Conservation (phyloP, 1,140 invertebrate genomes). For the Pseudachorutes palmiensis region DNA sequence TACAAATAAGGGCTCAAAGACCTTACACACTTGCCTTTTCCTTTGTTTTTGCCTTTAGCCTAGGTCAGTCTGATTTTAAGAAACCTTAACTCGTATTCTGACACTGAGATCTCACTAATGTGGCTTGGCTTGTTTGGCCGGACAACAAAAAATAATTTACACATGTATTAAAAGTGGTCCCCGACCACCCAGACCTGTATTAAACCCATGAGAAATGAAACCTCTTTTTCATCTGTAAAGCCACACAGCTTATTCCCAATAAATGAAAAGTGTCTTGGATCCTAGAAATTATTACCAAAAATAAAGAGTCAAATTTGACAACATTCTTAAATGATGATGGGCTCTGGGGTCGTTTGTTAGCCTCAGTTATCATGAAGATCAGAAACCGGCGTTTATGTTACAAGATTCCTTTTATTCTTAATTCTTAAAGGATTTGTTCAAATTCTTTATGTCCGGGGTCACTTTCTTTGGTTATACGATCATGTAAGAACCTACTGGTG, state of each 20-base stretch:
- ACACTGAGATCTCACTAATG: not conserved
- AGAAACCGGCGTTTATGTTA: not conserved
- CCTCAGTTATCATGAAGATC: not conserved
- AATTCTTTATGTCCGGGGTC: constrained; percentile 3
- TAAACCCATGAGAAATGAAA: not conserved
- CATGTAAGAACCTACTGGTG: constrained; percentile 29
- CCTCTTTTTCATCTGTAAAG: not conserved
- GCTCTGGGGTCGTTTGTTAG: not conserved
- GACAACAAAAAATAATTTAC: constrained; percentile 8
- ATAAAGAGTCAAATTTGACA: not conserved
- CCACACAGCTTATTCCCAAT: not conserved
- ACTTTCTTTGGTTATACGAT: not conserved
- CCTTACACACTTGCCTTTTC: not conserved
- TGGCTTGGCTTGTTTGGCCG: not conserved
- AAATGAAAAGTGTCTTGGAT: not conserved
- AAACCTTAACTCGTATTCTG: not conserved
- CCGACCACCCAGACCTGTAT: not conserved
- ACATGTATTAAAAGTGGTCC: constrained; percentile 8
- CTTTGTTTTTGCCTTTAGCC: not conserved
- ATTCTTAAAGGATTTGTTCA: constrained; percentile 4
- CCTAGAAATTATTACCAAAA: not conserved
- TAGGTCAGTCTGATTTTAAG: not conserved
- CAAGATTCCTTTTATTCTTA: constrained; percentile 1
- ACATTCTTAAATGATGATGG: not conserved
- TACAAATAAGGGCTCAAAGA: not conserved